These are phyloP conservation scores for Sesamia nonagrioides DNA, from an alignment of 1,140 invertebrate species.

Conservation along the genomic window DNA sequence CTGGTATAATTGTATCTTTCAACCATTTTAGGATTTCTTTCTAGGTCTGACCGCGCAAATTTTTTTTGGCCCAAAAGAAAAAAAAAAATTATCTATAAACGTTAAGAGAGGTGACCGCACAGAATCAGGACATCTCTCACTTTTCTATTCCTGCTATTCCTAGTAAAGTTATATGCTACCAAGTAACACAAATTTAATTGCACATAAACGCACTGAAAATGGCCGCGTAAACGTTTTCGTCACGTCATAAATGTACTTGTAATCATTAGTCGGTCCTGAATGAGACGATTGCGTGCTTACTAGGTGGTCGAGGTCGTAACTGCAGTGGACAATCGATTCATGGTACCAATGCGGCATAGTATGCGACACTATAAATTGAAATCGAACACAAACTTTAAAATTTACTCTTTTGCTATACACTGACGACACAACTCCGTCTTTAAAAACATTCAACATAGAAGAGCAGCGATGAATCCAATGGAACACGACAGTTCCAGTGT, in stretches of 20 bases:
- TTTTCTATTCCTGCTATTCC: background rate
- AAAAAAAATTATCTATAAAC: too few relatives aligned
- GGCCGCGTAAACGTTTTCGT: conserved; percentile 23
- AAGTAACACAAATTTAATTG: conserved; percentile 27
- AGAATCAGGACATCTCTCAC: too few relatives aligned
- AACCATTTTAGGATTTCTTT: too few relatives aligned
- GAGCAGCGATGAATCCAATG: conserved; percentile 44
- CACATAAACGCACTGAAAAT: conserved; percentile 37
- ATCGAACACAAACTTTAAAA: conserved; percentile 59
- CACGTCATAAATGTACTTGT: conserved; percentile 62
- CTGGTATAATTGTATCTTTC: too few relatives aligned
- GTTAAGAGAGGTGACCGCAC: too few relatives aligned
- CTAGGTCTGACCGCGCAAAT: too few relatives aligned
- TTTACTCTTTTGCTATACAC: conserved; percentile 51
- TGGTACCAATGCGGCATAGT: conserved; percentile 76
- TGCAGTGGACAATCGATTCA: conserved; percentile 83
- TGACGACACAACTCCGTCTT: conserved; percentile 35
- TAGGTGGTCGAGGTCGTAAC: conserved; percentile 77
- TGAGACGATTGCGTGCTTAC: conserved; percentile 73
- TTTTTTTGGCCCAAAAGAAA: too few relatives aligned
- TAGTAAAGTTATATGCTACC: background rate
- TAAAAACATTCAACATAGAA: conserved; percentile 7
- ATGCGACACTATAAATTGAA: conserved; percentile 76
- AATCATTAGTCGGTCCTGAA: conserved; percentile 67
- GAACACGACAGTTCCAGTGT: conserved; percentile 19